phyloP scores from a whole-genome alignment of 2,888 invertebrate species.

The Drosophila atripex region DNA sequence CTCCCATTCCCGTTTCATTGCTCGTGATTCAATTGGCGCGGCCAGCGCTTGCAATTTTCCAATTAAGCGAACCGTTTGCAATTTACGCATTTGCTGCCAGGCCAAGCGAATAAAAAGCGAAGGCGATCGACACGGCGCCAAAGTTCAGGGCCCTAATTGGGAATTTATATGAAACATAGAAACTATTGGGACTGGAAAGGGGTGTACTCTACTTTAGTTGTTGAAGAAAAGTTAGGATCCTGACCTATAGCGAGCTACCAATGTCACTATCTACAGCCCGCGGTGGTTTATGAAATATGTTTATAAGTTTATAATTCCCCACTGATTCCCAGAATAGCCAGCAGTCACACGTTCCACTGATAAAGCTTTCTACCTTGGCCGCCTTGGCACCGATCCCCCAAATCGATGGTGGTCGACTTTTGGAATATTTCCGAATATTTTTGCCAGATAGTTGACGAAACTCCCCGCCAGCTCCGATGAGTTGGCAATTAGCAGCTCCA shows the following conservation, averaged over 20 bases:
- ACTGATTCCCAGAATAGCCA: slow-evolving; percentile 12
- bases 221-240: neutral
- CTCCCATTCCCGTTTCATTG: slow-evolving; percentile 58
- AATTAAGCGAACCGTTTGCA: slow-evolving; percentile 63
- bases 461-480: no score
- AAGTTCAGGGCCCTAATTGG: slow-evolving; percentile 57
- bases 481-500: slow-evolving; percentile 30
- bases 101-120: slow-evolving; percentile 30
- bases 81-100: slow-evolving; percentile 37
- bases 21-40: slow-evolving; percentile 70
- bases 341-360: slow-evolving; percentile 42
- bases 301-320: slow-evolving; percentile 12
- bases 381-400: slow-evolving; percentile 33
- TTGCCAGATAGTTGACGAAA: slow-evolving; percentile 14
- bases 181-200: no score
- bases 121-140: slow-evolving; percentile 38
- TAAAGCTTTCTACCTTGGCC: slow-evolving; percentile 12
- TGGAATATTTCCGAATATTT: slow-evolving; percentile 13
- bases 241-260: slow-evolving; percentile 19
- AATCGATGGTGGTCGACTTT: neutral
- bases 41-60: slow-evolving; percentile 63
- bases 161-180: no score
- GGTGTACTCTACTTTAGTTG: no score
- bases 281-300: slow-evolving; percentile 22
- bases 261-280: neutral